Evolutionary conservation across 2,797 vertebrate genomes (phyloP), one percentile per base, ranked within the genome.

Genomic region (Sebastes kiyomatsui): DNA sequence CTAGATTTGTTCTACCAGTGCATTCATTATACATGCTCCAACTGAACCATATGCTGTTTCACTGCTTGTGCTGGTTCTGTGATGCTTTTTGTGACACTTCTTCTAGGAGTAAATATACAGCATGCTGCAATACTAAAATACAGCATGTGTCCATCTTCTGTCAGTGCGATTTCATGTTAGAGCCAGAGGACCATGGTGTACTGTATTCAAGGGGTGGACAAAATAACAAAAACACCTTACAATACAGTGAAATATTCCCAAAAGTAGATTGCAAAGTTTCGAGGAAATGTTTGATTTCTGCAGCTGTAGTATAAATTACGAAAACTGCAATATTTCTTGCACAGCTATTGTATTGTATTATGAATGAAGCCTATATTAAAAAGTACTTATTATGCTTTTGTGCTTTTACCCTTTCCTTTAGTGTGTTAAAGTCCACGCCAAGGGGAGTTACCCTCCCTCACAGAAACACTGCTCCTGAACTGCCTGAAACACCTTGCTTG

Each of bases 11-110:
- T 70, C 72, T 10, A 73, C 6, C 35, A 25, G 65, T 27, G 75
- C 28, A 46, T 80, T 72, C 20, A 42, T 75, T 83, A 61, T 38
- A 30, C 52, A 72, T 13, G 77, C 65, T 80, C 18, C 32, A 7
- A 79, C 42, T 73, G 18, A 81, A 18, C 25, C 70, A 5, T 38
- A 23, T 75, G 68, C 33, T 33, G 58, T 61, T 33, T 61, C 20
- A 46, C 18, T 25, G 58, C 71, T 49, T 60, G 59, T 56, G 62
- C 72, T 60, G 13, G 20, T 67, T 78, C 52, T 59, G n/a, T 71
- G 46, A 56, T 16, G 20, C 22, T 13, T 56, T 52, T 23, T 23
- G 32, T 49, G 32, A 46, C 27, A 67, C n/a, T 18, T 8, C 7
- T 33, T 69, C 23, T 6, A 27, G 22, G n/a, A 32, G n/a, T 30